Percentiles rank a stretch among this genome's conserved stretches.
Conservation (phyloP, 2,797 vertebrate genomes). For the Esox lucius region DNA sequence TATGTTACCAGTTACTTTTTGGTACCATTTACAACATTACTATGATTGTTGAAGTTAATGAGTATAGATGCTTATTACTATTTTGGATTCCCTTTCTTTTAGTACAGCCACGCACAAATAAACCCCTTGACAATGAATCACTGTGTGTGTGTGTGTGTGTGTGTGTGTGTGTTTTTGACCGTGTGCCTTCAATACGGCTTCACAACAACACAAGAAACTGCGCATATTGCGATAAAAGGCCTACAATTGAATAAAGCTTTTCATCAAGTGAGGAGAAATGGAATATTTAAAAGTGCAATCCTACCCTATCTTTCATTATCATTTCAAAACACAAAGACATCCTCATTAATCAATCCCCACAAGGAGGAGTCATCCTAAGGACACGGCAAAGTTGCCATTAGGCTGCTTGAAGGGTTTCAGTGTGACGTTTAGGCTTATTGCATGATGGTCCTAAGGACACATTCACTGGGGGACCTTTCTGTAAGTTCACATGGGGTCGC, state of each 20-base stretch:
- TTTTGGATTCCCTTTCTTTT: neutral
- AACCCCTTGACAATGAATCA: too few species aligned
- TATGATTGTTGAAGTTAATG: neutral
- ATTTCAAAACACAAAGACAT: neutral
- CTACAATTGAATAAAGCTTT: neutral
- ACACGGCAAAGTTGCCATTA: too few species aligned
- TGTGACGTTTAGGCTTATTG: too few species aligned
- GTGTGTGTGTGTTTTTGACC: neutral
- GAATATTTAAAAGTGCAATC: neutral
- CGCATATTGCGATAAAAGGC: neutral
- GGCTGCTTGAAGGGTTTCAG: too few species aligned
- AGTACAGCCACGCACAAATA: neutral
- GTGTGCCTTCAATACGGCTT: neutral
- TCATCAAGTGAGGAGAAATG: neutral
- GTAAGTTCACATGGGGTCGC: too few species aligned
- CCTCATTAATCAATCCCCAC: neutral
- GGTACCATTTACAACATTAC: too few species aligned
- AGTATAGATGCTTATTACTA: neutral
- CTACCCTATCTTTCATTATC: neutral
- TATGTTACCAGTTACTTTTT: too few species aligned
- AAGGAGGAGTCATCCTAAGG: neutral
- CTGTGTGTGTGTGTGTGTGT: neutral
- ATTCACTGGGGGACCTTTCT: too few species aligned
- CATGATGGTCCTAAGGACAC: too few species aligned
- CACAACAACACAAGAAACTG: conserved; percentile 1